Evolutionary conservation across 2,888 invertebrate species (phyloP).

Genomic region (Mythimna ferrago): DNA sequence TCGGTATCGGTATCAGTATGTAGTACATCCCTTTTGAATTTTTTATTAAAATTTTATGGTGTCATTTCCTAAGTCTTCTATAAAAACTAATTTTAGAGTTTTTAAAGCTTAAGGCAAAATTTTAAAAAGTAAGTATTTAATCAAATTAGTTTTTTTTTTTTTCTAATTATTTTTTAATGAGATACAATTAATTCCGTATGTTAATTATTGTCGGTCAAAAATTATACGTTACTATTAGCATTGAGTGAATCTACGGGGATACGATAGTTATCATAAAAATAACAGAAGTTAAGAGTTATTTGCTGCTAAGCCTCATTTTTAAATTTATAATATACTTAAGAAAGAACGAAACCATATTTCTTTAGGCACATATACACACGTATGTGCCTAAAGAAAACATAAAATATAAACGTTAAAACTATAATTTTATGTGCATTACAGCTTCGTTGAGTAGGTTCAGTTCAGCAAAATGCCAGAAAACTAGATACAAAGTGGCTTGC

Average conservation of each 20-base stretch:
- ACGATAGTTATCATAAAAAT: conserved; percentile 35
- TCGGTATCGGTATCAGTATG: conserved; percentile 27
- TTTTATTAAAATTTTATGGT: background rate
- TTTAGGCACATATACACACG: no score
- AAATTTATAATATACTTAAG: no score
- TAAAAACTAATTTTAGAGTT: background rate
- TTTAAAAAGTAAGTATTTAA: background rate
- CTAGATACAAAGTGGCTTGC: no score
- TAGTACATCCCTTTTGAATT: background rate
- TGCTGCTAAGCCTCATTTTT: no score
- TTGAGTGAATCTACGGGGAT: conserved; percentile 33
- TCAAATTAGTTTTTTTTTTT: conserved; percentile 18
- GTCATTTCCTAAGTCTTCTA: background rate
- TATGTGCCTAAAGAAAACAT: no score
- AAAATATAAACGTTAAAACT: no score
- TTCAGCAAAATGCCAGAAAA: no score
- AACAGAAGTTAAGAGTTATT: background rate
- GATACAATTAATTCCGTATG: conserved; percentile 46
- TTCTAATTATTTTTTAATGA: conserved; percentile 40
- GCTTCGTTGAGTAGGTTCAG: no score
- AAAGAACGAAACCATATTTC: no score
- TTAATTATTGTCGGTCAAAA: conserved; percentile 42
- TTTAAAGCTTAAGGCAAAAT: background rate
- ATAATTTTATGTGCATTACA: no score
- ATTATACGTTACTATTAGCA: conserved; percentile 22